phyloP scores from a whole-genome alignment of 2,888 invertebrate genomes.

The Halictus ligatus region DNA sequence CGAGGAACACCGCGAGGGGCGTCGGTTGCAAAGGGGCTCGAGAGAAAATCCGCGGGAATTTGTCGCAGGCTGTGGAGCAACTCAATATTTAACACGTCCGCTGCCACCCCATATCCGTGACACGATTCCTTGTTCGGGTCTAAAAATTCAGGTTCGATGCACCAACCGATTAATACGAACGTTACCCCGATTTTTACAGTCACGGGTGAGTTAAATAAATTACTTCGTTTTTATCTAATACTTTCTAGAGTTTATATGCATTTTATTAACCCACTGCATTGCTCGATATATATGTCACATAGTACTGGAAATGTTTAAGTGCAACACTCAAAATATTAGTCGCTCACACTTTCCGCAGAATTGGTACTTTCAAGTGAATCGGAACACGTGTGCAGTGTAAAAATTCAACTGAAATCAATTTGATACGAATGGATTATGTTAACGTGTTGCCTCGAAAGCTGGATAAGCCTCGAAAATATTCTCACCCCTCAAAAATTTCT shows the following conservation, averaged over 20 bases:
- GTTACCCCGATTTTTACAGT: neutral
- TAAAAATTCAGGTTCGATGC: neutral
- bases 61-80: neutral
- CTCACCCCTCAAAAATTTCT: neutral
- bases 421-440: no score
- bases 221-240: neutral
- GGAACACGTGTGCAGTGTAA: neutral
- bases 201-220: neutral
- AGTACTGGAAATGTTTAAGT: no score
- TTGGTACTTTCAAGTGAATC: no score
- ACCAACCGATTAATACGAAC: neutral
- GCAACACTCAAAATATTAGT: no score
- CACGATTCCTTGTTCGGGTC: neutral
- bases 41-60: neutral
- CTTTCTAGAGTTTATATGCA: neutral
- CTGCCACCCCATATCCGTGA: neutral
- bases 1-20: neutral
- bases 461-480: neutral
- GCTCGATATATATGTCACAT: no score
- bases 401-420: neutral
- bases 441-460: neutral
- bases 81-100: neutral
- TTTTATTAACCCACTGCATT: neutral
- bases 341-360: no score
- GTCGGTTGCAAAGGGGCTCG: neutral